Percentiles rank a stretch among this genome's conserved stretches.
Evolutionary conservation across 2,113 vertebrate genomes (phyloP).

Genomic region (Mobula hypostoma): DNA sequence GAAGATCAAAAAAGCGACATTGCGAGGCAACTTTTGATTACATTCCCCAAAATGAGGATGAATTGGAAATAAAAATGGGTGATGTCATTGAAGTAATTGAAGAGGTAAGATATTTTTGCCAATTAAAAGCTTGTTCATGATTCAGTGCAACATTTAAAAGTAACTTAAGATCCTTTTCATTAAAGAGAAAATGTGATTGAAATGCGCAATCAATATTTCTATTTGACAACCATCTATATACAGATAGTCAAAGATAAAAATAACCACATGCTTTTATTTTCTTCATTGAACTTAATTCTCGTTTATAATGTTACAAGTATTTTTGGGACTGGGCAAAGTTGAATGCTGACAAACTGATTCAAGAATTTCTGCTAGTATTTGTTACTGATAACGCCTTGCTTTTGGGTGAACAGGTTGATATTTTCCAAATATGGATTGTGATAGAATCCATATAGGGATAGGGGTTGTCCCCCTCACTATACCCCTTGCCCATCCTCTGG

Average conservation of each 20-base stretch:
- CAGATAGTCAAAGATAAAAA: not conserved
- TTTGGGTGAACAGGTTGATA: not conserved
- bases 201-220: not conserved
- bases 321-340: not conserved
- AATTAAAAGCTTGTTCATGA: not conserved
- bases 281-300: not conserved
- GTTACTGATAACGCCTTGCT: not conserved
- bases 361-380: not conserved
- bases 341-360: slow-evolving; percentile 5
- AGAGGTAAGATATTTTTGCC: slow-evolving; percentile 65
- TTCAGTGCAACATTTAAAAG: too few species aligned
- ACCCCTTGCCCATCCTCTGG: too few species aligned
- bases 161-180: too few species aligned
- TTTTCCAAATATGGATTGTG: not conserved
- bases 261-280: not conserved
- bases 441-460: not conserved
- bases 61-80: slow-evolving; percentile 80
- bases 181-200: too few species aligned
- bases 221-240: not conserved
- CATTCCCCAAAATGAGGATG: slow-evolving; percentile 82
- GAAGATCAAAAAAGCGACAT: slow-evolving; percentile 66
- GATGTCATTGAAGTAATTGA: slow-evolving; percentile 78
- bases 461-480: too few species aligned
- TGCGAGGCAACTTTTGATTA: slow-evolving; percentile 84
- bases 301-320: not conserved